These are phyloP conservation scores for Syrista parreyssii DNA, from an alignment of 2,888 invertebrate species.

Conservation along the genomic window DNA sequence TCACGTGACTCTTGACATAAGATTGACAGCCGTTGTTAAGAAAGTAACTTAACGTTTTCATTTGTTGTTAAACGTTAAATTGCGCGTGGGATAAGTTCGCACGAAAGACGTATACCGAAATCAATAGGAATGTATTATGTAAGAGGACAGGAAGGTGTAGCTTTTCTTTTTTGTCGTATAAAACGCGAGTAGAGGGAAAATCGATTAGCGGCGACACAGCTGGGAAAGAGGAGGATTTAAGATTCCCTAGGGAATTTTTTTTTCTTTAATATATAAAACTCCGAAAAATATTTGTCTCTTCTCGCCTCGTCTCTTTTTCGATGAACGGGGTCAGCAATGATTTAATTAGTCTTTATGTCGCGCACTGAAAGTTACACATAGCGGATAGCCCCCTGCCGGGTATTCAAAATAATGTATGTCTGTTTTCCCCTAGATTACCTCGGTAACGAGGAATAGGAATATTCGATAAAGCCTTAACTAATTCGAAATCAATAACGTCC, in stretches of 20 bases:
- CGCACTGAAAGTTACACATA: not conserved
- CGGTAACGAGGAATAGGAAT: not conserved
- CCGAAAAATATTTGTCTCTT: not conserved
- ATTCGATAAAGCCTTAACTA: not conserved
- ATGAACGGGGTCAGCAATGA: not conserved
- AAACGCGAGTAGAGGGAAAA: not conserved
- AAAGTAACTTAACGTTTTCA: no score
- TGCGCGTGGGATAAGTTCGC: not conserved
- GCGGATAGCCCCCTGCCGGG: not conserved
- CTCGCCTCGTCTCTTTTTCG: not conserved
- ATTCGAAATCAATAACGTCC: slow-evolving; percentile 2
- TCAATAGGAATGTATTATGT: not conserved
- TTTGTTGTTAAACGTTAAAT: not conserved
- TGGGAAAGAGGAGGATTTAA: not conserved
- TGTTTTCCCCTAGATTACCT: not conserved
- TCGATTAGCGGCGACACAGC: not conserved
- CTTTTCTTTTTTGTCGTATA: not conserved
- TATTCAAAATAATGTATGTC: not conserved
- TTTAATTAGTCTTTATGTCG: not conserved
- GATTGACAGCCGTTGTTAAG: not conserved
- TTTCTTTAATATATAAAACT: not conserved
- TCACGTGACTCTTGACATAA: not conserved
- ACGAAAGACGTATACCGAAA: not conserved
- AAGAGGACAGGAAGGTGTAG: not conserved
- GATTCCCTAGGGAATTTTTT: not conserved